phyloP scores from a whole-genome alignment of 2,888 invertebrate genomes.

The Eurois occulta region DNA sequence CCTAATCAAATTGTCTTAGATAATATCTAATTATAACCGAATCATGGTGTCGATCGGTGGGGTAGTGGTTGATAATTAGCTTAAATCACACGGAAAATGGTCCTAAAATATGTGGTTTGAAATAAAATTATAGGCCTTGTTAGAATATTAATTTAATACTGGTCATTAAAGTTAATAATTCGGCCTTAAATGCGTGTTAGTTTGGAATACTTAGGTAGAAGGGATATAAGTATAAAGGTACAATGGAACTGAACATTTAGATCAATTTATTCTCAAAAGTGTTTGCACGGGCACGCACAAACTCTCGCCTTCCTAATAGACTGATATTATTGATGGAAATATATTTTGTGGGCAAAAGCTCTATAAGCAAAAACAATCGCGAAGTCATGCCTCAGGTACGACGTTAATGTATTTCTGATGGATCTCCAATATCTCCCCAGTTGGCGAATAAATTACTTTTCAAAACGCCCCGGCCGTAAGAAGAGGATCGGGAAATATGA shows the following conservation, averaged over 20 bases:
- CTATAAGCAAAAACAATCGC: conserved; percentile 78
- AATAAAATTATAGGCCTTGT: conserved; percentile 49
- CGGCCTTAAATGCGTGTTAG: conserved; percentile 33
- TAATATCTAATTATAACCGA: conserved; percentile 59
- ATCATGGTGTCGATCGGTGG: conserved; percentile 54
- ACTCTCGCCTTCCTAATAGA: conserved; percentile 18
- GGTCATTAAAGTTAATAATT: conserved; percentile 42
- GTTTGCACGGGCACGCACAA: conserved; percentile 12
- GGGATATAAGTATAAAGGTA: conserved; percentile 2
- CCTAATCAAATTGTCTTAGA: conserved; percentile 56
- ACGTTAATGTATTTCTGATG: conserved; percentile 90
- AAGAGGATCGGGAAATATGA: conserved; percentile 48
- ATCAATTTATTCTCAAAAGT: conserved; percentile 19
- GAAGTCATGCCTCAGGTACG: conserved; percentile 75
- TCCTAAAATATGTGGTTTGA: conserved; percentile 41
- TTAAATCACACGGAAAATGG: conserved; percentile 57
- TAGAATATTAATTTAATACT: conserved; percentile 44
- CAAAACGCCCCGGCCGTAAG: conserved; percentile 61
- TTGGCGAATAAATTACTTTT: conserved; percentile 82
- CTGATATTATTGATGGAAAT: conserved; percentile 58
- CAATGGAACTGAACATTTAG: conserved; percentile 14
- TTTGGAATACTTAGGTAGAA: conserved; percentile 14
- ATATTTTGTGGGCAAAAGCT: conserved; percentile 65
- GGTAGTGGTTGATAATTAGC: conserved; percentile 61
- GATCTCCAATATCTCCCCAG: conserved; percentile 84